Conservation (phyloP, 64 coral and sea anemone species). For the Stichodactyla helianthus region DNA sequence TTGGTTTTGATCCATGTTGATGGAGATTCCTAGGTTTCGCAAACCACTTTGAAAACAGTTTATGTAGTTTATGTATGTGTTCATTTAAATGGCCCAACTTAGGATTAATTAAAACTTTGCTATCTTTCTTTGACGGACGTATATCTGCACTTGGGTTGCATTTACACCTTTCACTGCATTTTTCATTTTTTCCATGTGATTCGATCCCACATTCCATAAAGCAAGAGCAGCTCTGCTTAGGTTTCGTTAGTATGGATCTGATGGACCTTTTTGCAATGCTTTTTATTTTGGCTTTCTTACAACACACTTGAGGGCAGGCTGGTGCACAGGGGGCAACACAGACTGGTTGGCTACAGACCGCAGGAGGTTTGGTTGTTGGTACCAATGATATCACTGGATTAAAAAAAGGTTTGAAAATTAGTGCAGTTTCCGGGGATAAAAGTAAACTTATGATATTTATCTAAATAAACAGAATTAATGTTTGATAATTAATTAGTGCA, state of each 20-base stretch:
- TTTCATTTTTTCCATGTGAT: conserved; percentile 4
- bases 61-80: conserved; percentile 26
- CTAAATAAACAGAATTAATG: background rate
- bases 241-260: background rate
- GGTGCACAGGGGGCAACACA: background rate
- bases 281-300: background rate
- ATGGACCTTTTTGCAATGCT: background rate
- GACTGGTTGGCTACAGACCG: background rate
- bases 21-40: background rate
- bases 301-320: conserved; percentile 6
- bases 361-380: background rate
- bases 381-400: background rate
- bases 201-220: conserved; percentile 35
- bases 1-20: background rate
- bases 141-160: conserved; percentile 30
- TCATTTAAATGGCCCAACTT: background rate
- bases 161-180: conserved; percentile 38
- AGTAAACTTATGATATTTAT: background rate
- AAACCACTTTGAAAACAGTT: conserved; percentile 37
- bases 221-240: conserved; percentile 37
- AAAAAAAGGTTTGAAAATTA: background rate
- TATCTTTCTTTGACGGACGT: background rate
- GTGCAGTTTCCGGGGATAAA: background rate
- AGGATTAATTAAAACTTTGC: background rate
- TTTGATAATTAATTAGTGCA: no score